Evolutionary conservation across 2,888 invertebrate species (phyloP), one percentile per base, ranked within the genome.

Genomic region (Rhamphomyia laevipes): DNA sequence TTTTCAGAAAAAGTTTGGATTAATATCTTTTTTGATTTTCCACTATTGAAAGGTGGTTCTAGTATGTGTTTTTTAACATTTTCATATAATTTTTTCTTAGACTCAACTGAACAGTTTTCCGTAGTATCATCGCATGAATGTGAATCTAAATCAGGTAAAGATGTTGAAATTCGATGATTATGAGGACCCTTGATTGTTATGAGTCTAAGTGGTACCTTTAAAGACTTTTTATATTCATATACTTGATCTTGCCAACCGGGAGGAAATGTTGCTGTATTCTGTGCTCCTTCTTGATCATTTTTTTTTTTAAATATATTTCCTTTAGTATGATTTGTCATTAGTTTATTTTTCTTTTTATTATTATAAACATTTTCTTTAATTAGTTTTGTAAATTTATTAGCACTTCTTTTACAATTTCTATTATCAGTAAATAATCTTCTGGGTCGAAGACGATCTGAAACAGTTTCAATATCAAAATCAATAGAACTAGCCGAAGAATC

Each of bases 241-340:
- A 89, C 77, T 61, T 88, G 84, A 15, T 27, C 16, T 68, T 86
- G 86, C 86, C 86, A 87, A 1, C 86, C 85, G 0, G 86, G 85
- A 57, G 80, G 76, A 60, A 85, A 84, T 61, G 81, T 81, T 40
- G 81, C 80, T 81, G 81, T 4, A 82, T 84, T 53, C 59, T 15
- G 57, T 53, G 38, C 46, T 33, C 42, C 46, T 35, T 5, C n/a
- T n/a, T 37, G 44, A 7, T 27, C 7, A 7, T 7, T 9, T 27
- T 27, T 27, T 5, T 2, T 27, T 27, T 27, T 27, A 27, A 27
- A 27, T 2, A 27, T 6, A 9, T 2, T 27, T 27, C 23, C 9
- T 27, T 27, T 27, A 27, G 2, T 27, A 9, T 27, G 23, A 9
- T 4, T 27, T 6, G 23, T 7, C 5, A 9, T 7, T 9, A 27